Conservation (phyloP, 2,888 invertebrate species). For the Aporophyla nigra region DNA sequence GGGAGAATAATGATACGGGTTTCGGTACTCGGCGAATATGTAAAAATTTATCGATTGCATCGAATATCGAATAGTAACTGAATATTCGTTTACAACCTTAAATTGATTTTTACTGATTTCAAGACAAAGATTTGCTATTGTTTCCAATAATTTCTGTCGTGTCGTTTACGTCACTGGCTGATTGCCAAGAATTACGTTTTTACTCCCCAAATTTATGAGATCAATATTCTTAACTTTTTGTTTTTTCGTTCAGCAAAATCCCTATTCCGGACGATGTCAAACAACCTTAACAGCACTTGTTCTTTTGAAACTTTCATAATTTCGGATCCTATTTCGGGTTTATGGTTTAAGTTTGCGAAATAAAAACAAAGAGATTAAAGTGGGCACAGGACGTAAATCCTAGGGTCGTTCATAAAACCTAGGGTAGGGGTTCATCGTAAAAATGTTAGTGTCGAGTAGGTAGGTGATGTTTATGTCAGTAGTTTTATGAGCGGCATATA, state of each 20-base stretch:
- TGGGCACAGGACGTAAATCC: slow-evolving; percentile 27
- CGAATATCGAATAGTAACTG: too few relatives aligned
- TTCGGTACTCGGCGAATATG: too few relatives aligned
- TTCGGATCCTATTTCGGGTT: slow-evolving; percentile 37
- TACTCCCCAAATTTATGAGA: background rate
- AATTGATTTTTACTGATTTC: too few relatives aligned
- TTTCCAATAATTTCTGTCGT: background rate
- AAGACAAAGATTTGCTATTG: too few relatives aligned
- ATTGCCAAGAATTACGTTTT: background rate
- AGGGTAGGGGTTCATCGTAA: slow-evolving; percentile 16
- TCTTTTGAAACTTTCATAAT: slow-evolving; percentile 48
- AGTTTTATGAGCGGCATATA: slow-evolving; percentile 16
- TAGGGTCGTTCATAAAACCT: slow-evolving; percentile 37
- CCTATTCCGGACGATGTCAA: slow-evolving; percentile 27
- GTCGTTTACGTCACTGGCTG: slow-evolving; percentile 5
- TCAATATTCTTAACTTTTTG: slow-evolving; percentile 24
- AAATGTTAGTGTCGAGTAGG: slow-evolving; percentile 12
- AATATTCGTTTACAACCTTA: too few relatives aligned
- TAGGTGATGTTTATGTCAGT: slow-evolving; percentile 22
- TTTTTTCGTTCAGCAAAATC: slow-evolving; percentile 7
- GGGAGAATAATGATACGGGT: too few relatives aligned
- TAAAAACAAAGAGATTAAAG: slow-evolving; percentile 52
- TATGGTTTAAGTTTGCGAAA: slow-evolving; percentile 44
- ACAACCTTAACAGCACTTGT: slow-evolving; percentile 28
- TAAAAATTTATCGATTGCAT: too few relatives aligned